These are phyloP conservation scores for Scaptomyza tumidula DNA, from an alignment of 2,888 invertebrate genomes.

Conservation along the genomic window DNA sequence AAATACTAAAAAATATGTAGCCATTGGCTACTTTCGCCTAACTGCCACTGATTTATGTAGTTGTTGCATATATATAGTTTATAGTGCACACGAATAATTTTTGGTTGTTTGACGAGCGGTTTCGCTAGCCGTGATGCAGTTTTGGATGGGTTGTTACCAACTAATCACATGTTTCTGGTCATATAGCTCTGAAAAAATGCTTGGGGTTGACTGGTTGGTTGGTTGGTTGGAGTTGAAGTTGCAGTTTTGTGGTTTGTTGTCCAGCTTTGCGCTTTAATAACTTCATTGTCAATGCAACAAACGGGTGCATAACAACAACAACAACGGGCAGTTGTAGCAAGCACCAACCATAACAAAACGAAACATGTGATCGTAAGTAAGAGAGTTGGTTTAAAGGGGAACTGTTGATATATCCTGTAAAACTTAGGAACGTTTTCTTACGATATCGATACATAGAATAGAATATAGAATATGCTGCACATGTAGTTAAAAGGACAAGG, in stretches of 20 bases:
- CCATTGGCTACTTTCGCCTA: slow-evolving; percentile 43
- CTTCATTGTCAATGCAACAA: slow-evolving; percentile 78
- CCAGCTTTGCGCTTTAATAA: slow-evolving; percentile 74
- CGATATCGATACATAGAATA: no score
- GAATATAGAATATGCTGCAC: no score
- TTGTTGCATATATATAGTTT: slow-evolving; percentile 37
- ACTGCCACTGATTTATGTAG: slow-evolving; percentile 43
- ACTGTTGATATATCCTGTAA: slow-evolving; percentile 20
- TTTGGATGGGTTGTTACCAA: slow-evolving; percentile 15
- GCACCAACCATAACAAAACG: slow-evolving; percentile 17
- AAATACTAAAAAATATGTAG: neutral
- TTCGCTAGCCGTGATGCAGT: neutral
- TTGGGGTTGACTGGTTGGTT: slow-evolving; percentile 20
- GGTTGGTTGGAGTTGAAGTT: slow-evolving; percentile 11
- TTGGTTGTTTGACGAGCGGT: slow-evolving; percentile 13
- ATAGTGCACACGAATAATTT: slow-evolving; percentile 42
- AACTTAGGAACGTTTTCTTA: neutral
- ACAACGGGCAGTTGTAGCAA: slow-evolving; percentile 23
- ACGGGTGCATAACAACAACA: slow-evolving; percentile 55
- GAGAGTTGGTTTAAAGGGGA: neutral
- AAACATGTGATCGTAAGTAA: slow-evolving; percentile 5
- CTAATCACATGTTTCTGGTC: slow-evolving; percentile 64
- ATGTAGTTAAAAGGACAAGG: no score
- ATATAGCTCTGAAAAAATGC: slow-evolving; percentile 40
- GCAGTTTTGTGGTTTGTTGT: slow-evolving; percentile 55